Conservation (phyloP, 2,797 vertebrate species). For the Ctenochaetus hawaiiensis region DNA sequence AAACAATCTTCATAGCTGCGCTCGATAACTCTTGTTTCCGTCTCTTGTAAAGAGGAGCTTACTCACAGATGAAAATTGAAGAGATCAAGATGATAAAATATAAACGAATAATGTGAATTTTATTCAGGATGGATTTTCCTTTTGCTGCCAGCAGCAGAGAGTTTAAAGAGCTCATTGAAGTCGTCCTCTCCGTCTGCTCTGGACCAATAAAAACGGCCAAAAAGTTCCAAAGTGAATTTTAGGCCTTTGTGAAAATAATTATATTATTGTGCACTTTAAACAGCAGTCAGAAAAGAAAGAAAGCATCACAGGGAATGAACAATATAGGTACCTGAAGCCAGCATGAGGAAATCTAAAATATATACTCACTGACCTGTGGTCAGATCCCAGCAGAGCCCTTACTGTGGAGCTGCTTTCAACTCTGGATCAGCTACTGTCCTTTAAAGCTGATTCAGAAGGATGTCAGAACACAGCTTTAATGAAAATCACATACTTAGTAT, state of each 20-base stretch:
- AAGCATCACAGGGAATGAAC: conserved; percentile 13
- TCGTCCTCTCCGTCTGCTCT: neutral
- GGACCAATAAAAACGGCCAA: neutral
- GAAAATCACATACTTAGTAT: conserved; percentile 23
- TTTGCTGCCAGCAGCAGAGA: neutral
- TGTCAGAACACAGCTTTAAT: conserved; percentile 34
- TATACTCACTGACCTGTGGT: conserved; percentile 35
- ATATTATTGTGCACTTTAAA: conserved; percentile 4
- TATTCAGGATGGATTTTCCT: neutral
- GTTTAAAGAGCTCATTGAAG: neutral
- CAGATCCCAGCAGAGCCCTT: conserved; percentile 40
- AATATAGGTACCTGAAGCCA: conserved; percentile 31
- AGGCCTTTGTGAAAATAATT: conserved; percentile 16
- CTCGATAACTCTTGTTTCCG: neutral
- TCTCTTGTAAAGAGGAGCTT: neutral
- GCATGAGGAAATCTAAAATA: conserved; percentile 9
- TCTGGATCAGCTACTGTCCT: conserved; percentile 24
- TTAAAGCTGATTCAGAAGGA: conserved; percentile 18
- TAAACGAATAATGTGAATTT: neutral
- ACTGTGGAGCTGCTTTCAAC: conserved; percentile 21
- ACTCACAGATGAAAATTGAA: neutral
- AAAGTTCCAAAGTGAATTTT: neutral
- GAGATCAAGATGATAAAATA: neutral
- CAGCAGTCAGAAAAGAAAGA: neutral
- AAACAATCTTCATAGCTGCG: neutral